These are phyloP conservation scores for Anarsia innoxiella DNA, from an alignment of 2,888 invertebrate genomes.

Conservation along the genomic window DNA sequence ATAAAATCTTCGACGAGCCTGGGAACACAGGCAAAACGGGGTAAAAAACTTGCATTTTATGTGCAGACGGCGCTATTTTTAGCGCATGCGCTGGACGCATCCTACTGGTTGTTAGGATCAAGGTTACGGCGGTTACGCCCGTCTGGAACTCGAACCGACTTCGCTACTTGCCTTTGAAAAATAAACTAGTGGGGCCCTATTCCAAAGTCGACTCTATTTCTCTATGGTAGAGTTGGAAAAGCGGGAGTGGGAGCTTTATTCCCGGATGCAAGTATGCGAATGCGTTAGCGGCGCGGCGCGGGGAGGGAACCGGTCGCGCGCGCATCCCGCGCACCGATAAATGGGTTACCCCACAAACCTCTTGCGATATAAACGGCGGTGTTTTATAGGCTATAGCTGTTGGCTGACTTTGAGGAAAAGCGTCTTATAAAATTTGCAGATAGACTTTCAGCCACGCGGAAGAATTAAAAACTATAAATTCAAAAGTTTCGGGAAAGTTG, in stretches of 20 bases:
- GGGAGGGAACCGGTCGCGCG: conserved; percentile 51
- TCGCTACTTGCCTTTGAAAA: conserved; percentile 33
- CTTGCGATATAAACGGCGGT: conserved; percentile 56
- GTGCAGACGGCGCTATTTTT: conserved; percentile 59
- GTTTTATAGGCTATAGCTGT: no score
- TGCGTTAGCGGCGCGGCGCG: conserved; percentile 28
- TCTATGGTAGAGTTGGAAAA: conserved; percentile 17
- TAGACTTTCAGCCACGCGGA: neutral
- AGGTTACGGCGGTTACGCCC: conserved; percentile 51
- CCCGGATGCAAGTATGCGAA: conserved; percentile 59
- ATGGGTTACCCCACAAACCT: conserved; percentile 74
- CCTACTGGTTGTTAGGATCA: conserved; percentile 68
- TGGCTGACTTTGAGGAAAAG: conserved; percentile 1
- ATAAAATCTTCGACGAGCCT: conserved; percentile 50
- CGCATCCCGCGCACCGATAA: conserved; percentile 44
- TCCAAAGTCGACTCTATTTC: conserved; percentile 30
- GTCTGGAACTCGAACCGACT: conserved; percentile 44
- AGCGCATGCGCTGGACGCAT: conserved; percentile 57
- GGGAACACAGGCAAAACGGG: conserved; percentile 50
- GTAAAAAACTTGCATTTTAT: conserved; percentile 60
- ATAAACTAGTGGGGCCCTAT: conserved; percentile 2
- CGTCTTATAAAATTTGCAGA: no score
- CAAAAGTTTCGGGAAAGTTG: neutral
- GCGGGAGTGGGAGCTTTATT: conserved; percentile 30
- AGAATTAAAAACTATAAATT: neutral